Evolutionary conservation across 35 echinoderm and acorn worm genomes (phyloP), one percentile per base, ranked within the genome.

Genomic region (Lytechinus pictus): DNA sequence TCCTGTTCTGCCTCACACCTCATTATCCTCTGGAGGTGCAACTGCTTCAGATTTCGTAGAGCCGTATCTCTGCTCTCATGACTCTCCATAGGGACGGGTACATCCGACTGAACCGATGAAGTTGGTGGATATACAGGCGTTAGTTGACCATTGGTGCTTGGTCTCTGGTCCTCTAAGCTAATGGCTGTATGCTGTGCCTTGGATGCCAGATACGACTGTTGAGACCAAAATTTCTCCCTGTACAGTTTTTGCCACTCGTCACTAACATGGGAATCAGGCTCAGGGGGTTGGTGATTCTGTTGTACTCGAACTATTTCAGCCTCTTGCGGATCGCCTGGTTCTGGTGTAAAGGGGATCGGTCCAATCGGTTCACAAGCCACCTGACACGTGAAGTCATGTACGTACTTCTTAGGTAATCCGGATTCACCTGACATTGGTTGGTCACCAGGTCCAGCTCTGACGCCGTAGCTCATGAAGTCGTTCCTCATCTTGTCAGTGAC

Each of bases 351-450:
- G 88, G 88, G 52, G 9, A 90, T 13, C 33, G 29, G 28, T 21
- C 88, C 52, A 54, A 33, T 44, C 14, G 88, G 88, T 24, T 90
- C 88, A 27, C 52, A 44, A 14, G 52, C 28, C 27, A 90, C 88
- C 88, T 90, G 88, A 33, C 88, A 90, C 6, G 29, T 52, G 27
- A 90, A 90, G 52, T 90, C 88, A 21, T 54, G 52, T 53, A 55
- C 55, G 21, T 55, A 55, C 92, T 93, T 54, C 92, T 57, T 93
- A n/a, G 92, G 92, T 16, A 93, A 57, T 10, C 92, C 92, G 6
- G 92, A 93, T 57, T 93, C 92, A 14, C 92, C 92, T 57, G 92
- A 93, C 92, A 93, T 93, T 54, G 55, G 92, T 54, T 14, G 92
- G 55, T 93, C 92, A 28, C 92, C 92, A 10, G 92, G 92, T 9